A percentile compares a stretch with the other conserved stretches of the same genome.
Conservation (phyloP, 2,888 invertebrate species). For the Diogma glabrata region DNA sequence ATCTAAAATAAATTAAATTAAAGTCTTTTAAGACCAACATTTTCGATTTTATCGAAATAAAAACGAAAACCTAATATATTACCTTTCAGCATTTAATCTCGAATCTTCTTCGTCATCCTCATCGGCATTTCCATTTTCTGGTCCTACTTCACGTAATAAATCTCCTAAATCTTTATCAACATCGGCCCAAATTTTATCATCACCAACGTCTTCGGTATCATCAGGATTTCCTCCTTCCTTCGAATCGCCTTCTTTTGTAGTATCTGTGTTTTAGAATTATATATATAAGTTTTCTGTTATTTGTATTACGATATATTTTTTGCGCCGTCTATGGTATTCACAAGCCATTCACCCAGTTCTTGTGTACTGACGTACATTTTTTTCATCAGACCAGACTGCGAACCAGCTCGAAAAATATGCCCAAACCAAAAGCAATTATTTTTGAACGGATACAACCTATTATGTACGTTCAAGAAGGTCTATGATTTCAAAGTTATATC, state of each 20-base stretch:
- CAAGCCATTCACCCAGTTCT: too few species aligned
- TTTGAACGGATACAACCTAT: too few species aligned
- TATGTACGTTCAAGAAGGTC: too few species aligned
- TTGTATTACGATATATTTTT: neutral
- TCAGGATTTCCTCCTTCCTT: conserved; percentile 21
- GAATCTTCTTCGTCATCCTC: conserved; percentile 58
- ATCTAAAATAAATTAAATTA: conserved; percentile 33
- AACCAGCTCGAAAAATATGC: too few species aligned
- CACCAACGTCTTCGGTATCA: conserved; percentile 42
- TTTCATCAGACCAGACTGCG: too few species aligned
- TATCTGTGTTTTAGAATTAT: neutral
- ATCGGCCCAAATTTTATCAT: conserved; percentile 68
- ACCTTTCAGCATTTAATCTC: conserved; percentile 42
- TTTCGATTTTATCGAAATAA: neutral
- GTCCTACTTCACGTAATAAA: conserved; percentile 54
- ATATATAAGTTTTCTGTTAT: conserved; percentile 11
- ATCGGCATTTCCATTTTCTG: conserved; percentile 55
- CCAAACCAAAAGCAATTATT: too few species aligned
- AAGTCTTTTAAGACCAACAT: neutral
- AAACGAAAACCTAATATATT: conserved; percentile 1
- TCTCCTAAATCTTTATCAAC: conserved; percentile 73
- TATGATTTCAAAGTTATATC: too few species aligned
- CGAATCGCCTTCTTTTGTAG: neutral
- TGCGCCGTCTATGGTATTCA: conserved; percentile 6
- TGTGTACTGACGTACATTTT: too few species aligned